phyloP scores from a whole-genome alignment of 2,797 vertebrate species.

The Halcyon leucocephala region DNA sequence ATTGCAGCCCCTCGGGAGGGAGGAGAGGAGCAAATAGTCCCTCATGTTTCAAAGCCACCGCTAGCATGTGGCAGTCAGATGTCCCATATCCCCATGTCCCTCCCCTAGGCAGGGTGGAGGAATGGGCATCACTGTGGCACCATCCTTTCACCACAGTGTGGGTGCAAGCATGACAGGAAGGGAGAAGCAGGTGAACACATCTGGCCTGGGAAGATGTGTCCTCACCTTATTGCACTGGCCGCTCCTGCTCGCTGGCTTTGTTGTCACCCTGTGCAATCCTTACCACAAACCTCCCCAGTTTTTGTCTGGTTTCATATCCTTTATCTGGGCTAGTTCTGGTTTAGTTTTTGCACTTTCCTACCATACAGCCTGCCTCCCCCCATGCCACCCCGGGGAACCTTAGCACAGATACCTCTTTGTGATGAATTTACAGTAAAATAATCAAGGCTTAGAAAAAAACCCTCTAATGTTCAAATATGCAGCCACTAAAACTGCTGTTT shows the following conservation, averaged over 20 bases:
- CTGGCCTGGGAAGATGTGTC: background rate
- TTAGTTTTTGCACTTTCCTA: background rate
- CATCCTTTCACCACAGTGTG: rapidly evolving
- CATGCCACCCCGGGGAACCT: background rate
- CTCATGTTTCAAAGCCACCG: background rate
- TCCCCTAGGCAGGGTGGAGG: background rate
- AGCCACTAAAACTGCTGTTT: background rate
- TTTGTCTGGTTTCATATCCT: background rate
- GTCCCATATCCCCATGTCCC: background rate
- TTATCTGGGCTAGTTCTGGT: background rate
- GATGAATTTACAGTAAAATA: background rate
- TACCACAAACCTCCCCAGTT: background rate
- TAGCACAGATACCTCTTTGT: background rate
- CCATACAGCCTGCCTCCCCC: background rate
- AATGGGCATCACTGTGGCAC: rapidly evolving
- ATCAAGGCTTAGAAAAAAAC: background rate
- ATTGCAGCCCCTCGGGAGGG: background rate
- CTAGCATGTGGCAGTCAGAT: rapidly evolving
- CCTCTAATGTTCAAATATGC: background rate
- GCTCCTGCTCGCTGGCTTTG: background rate
- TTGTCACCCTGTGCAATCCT: background rate
- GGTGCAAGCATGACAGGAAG: background rate
- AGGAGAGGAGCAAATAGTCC: background rate
- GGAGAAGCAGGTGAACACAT: background rate
- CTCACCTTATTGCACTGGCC: background rate